These are phyloP conservation scores for Diaphora mendica DNA, from an alignment of 2,888 invertebrate genomes.

Conservation along the genomic window DNA sequence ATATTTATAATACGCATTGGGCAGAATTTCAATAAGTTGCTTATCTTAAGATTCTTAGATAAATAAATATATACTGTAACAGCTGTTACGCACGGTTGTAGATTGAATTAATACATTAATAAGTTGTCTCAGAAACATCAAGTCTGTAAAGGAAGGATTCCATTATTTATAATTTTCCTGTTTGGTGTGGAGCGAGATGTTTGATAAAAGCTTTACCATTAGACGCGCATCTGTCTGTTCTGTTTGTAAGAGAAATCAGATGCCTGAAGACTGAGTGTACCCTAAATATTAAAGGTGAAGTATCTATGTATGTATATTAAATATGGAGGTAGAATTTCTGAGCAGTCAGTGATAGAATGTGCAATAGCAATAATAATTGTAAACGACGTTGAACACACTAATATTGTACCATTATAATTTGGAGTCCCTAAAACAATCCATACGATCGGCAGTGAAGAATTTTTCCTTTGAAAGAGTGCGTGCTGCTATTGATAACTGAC, in stretches of 20 bases:
- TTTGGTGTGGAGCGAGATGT: background rate
- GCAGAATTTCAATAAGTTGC: background rate
- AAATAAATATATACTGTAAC: background rate
- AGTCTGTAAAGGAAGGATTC: background rate
- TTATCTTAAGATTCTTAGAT: background rate
- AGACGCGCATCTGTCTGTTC: background rate
- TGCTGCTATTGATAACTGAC: too few species aligned
- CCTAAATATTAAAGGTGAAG: background rate
- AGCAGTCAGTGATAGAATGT: background rate
- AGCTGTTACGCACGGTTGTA: background rate
- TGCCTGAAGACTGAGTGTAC: background rate
- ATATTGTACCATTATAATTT: too few species aligned
- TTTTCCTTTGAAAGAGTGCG: too few species aligned
- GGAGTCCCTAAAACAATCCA: too few species aligned
- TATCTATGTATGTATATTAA: background rate
- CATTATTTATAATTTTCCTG: background rate
- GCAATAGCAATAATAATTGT: too few species aligned
- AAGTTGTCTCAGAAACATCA: background rate
- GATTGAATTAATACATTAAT: background rate
- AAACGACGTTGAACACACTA: too few species aligned
- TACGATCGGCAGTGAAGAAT: too few species aligned
- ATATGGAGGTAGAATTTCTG: background rate
- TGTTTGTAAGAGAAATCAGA: background rate
- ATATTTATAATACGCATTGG: background rate
- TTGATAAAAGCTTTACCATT: constrained; percentile 2